Base-by-base conservation (phyloP, 2,888 invertebrate genomes). In the Netelia fuscicornis region DNA sequence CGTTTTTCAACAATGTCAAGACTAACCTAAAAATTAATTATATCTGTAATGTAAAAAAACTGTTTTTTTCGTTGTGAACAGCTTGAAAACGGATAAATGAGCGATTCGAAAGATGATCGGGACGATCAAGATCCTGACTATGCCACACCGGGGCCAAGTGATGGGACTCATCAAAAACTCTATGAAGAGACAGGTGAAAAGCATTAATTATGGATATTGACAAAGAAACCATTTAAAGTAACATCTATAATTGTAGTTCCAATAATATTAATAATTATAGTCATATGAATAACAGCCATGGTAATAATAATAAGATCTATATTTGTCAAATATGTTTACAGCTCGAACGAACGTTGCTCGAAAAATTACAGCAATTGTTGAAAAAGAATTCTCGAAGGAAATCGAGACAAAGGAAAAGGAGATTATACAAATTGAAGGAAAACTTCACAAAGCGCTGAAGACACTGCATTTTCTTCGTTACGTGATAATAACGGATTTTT, bases 371-470 rank as follows among this genome's bases (percentile, higher is more conserved):
- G 94, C 94, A 37, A 96, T 97, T 74, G 95, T 98, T 44, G 95
- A 95, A 87, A 95, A 95, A 81, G 97, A 98, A 93, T 97, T 98
- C 94, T 94, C 95, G 64, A 95, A 95, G 68, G 98, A 98, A 92
- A 94, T 97, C 11, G 94, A 95, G 68, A 91, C 94, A 1, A 96
- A 97, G 90, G 96, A 97, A 91, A 95, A 96, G 78, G 97, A 98
- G 94, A 94, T 97, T 13, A 94, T 96, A 84, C 94, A 96, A 72
- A 96, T 97, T 82, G 96, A 97, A 91, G 95, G 96, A 84, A 95
- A 96, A 93, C 95, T 96, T 88, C 95, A 94, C 54, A 94, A 95
- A 88, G 95, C 95, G 0, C 94, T 95, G 23, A 95, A 95, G 88
- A 92, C 95, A 5, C 90, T 96, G n/a, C 95, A 96, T 89, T 93